Evolutionary conservation across 2,888 invertebrate species (phyloP).

Genomic region (Drosophila mettleri): DNA sequence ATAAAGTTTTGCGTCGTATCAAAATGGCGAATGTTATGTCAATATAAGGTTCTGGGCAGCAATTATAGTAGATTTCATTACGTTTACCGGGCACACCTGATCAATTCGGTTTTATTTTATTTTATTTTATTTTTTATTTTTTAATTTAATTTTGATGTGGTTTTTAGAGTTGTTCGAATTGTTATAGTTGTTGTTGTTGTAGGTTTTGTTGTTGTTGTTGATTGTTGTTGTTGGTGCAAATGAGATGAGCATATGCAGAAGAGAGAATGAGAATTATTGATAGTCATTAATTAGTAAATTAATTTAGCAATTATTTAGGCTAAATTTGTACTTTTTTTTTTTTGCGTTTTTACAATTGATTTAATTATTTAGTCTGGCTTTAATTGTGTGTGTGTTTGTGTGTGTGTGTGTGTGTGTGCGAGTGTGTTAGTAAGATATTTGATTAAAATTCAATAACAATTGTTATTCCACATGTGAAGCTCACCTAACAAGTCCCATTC

Average conservation of each 20-base stretch:
- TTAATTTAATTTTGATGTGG: conserved; percentile 13
- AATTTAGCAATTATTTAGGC: neutral
- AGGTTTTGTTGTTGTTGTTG: conserved; percentile 6
- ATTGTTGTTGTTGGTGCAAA: conserved; percentile 32
- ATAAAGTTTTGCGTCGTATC: conserved; percentile 97
- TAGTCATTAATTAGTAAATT: conserved; percentile 42
- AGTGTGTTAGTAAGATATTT: neutral
- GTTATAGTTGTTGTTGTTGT: conserved; percentile 3
- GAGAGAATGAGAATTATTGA: conserved; percentile 57
- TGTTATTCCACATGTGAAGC: conserved; percentile 47
- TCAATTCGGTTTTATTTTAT: conserved; percentile 2
- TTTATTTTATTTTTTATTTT: neutral
- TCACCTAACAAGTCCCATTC: conserved; percentile 99
- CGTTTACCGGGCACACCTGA: conserved; percentile 96
- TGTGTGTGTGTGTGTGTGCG: conserved; percentile 4
- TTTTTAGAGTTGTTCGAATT: conserved; percentile 10
- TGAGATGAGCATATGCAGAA: conserved; percentile 52
- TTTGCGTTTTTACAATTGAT: neutral
- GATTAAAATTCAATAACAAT: neutral
- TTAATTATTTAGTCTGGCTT: conserved; percentile 20
- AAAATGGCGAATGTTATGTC: conserved; percentile 99
- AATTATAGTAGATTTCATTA: conserved; percentile 97
- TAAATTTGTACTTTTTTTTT: neutral
- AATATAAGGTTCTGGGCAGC: conserved; percentile 98
- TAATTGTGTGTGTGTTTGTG: conserved; percentile 10